Percentiles rank a stretch among this genome's conserved stretches.
Evolutionary conservation across 2,888 invertebrate species (phyloP).

Genomic region (Gisinianus flammeolus): DNA sequence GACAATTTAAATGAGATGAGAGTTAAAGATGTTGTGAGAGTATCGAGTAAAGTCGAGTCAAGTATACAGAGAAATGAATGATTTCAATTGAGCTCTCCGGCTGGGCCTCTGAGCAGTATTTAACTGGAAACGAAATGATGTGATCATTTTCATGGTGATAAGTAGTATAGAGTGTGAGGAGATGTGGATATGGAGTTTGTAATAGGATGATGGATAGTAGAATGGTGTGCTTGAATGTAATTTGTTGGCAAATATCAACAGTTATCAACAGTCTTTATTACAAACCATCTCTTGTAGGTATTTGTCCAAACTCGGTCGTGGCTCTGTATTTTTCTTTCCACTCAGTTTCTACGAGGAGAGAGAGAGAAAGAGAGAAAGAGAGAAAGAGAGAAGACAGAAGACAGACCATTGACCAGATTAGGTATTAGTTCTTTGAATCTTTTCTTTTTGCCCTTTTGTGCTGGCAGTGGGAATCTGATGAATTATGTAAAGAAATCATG

Average conservation of each 20-base stretch:
- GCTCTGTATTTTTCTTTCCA: constrained; percentile 9
- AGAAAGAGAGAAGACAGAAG: not conserved
- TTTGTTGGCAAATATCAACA: constrained; percentile 30
- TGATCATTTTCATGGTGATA: no score
- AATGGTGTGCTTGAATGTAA: not conserved
- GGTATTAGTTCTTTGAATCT: constrained; percentile 24
- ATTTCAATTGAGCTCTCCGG: no score
- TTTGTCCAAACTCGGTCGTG: no score
- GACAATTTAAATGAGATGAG: no score
- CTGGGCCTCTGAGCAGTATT: no score
- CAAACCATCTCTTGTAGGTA: no score
- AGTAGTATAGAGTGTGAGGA: not conserved
- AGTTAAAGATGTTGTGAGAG: no score
- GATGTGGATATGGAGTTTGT: not conserved
- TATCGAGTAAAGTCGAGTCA: no score
- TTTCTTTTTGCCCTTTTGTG: constrained; percentile 12
- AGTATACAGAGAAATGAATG: no score
- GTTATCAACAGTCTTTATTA: no score
- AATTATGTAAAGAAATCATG: constrained; percentile 35
- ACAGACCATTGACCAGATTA: constrained; percentile 35
- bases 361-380: not conserved
- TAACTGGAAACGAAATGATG: no score
- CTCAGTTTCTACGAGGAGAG: not conserved
- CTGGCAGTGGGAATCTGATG: constrained; percentile 31
- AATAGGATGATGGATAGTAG: constrained; percentile 21